phyloP scores from a whole-genome alignment of 2,797 vertebrate genomes.

The Acanthurus leucopareius region DNA sequence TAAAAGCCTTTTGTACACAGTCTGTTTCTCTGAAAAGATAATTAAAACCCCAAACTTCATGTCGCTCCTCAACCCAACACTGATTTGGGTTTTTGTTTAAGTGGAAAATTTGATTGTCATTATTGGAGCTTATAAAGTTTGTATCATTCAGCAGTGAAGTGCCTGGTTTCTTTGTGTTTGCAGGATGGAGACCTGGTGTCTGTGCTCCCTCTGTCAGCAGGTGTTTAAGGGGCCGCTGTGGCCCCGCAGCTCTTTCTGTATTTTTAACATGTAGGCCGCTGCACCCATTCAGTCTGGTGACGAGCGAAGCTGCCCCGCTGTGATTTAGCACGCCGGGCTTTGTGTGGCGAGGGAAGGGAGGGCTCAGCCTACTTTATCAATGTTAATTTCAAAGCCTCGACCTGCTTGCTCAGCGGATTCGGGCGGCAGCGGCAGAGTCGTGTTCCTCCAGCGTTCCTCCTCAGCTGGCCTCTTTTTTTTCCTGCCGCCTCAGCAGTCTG shows the following conservation, averaged over 20 bases:
- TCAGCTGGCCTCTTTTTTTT: constrained; percentile 68
- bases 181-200: constrained; percentile 32
- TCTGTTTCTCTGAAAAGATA: constrained; percentile 21
- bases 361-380: constrained; percentile 80
- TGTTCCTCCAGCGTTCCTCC: constrained; percentile 56
- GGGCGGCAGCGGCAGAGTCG: constrained; percentile 12
- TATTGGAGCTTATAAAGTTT: neutral
- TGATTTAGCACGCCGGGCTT: constrained; percentile 77
- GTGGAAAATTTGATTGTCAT: constrained; percentile 1
- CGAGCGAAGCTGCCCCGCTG: constrained; percentile 54
- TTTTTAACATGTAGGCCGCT: constrained; percentile 83
- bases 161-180: neutral
- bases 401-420: constrained; percentile 78
- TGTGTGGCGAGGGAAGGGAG: constrained; percentile 31
- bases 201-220: constrained; percentile 52
- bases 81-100: constrained; percentile 11
- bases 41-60: constrained; percentile 38
- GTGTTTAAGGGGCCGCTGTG: constrained; percentile 47
- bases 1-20: constrained; percentile 34
- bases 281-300: constrained; percentile 73
- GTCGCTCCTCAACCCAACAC: constrained; percentile 10
- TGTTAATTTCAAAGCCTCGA: constrained; percentile 76
- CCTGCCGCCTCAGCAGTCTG: constrained; percentile 69
- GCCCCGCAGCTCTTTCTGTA: constrained; percentile 54
- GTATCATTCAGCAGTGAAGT: no score